phyloP scores from a whole-genome alignment of 2,113 vertebrate species.

The Microtus oregoni region DNA sequence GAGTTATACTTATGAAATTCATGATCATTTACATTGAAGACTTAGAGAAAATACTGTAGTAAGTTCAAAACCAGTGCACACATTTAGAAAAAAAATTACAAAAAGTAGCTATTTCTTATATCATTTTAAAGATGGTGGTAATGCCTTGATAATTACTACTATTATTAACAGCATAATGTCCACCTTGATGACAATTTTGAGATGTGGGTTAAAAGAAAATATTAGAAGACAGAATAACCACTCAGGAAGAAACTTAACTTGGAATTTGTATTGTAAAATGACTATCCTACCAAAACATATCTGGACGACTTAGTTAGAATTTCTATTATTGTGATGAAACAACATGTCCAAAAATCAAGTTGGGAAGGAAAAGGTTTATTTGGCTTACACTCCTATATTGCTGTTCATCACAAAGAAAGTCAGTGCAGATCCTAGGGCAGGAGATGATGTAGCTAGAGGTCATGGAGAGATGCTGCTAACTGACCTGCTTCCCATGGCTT shows the following conservation, averaged over 20 bases:
- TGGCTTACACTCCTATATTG: neutral
- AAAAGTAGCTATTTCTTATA: neutral
- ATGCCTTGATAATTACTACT: neutral
- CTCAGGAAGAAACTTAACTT: neutral
- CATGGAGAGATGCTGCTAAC: neutral
- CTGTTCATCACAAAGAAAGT: neutral
- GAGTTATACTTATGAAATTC: neutral
- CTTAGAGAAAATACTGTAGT: neutral
- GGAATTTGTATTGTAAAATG: neutral
- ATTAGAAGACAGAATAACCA: neutral
- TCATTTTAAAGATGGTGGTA: neutral
- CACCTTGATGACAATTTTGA: neutral
- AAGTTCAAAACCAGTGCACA: neutral
- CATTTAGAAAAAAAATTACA: neutral
- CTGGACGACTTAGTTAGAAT: neutral
- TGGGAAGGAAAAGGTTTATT: neutral
- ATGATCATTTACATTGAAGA: neutral
- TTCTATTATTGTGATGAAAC: neutral
- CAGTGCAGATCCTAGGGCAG: neutral
- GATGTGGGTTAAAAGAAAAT: neutral
- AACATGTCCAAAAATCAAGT: neutral
- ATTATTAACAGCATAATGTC: neutral
- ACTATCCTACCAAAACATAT: neutral
- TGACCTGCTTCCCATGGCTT: neutral
- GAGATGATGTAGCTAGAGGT: neutral